Conservation (phyloP, 2,113 vertebrate genomes). For the Chaenocephalus aceratus region DNA sequence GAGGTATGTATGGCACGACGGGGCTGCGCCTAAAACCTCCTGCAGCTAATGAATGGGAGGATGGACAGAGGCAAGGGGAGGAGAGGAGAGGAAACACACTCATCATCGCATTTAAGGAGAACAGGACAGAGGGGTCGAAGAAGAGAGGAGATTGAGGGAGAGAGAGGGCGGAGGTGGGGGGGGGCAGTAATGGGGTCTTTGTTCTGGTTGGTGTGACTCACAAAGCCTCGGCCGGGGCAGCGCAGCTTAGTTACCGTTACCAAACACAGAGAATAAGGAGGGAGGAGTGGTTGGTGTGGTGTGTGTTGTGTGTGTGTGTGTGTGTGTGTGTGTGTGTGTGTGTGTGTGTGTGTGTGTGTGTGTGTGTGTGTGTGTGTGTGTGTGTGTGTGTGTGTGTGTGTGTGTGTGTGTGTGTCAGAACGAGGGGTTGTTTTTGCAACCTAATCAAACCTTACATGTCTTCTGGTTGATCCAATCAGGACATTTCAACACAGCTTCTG, state of each 20-base stretch:
- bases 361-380: slow-evolving; percentile 1
- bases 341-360: slow-evolving; percentile 7
- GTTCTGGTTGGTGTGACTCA: slow-evolving; percentile 79
- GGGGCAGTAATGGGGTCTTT: slow-evolving; percentile 77
- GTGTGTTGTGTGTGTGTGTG: no score
- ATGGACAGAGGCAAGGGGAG: slow-evolving; percentile 64
- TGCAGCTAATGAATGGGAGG: slow-evolving; percentile 71
- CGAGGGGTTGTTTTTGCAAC: background rate
- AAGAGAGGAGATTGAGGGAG: slow-evolving; percentile 39
- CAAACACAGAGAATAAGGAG: slow-evolving; percentile 61
- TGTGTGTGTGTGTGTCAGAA: slow-evolving; percentile 6
- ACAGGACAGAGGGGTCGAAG: slow-evolving; percentile 43
- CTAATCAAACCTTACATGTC: slow-evolving; percentile 23
- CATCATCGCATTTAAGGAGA: slow-evolving; percentile 67
- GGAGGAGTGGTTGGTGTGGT: slow-evolving; percentile 5
- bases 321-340: background rate
- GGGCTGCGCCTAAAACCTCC: slow-evolving; percentile 67
- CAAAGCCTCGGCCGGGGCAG: slow-evolving; percentile 57
- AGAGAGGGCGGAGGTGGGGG: background rate
- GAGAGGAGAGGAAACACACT: slow-evolving; percentile 75
- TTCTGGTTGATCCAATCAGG: slow-evolving; percentile 20
- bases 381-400: background rate
- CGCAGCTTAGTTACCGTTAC: slow-evolving; percentile 76
- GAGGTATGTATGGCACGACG: slow-evolving; percentile 72
- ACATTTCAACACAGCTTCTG: background rate